Conservation (phyloP, 2,113 vertebrate species). For the Phocoena phocoena region DNA sequence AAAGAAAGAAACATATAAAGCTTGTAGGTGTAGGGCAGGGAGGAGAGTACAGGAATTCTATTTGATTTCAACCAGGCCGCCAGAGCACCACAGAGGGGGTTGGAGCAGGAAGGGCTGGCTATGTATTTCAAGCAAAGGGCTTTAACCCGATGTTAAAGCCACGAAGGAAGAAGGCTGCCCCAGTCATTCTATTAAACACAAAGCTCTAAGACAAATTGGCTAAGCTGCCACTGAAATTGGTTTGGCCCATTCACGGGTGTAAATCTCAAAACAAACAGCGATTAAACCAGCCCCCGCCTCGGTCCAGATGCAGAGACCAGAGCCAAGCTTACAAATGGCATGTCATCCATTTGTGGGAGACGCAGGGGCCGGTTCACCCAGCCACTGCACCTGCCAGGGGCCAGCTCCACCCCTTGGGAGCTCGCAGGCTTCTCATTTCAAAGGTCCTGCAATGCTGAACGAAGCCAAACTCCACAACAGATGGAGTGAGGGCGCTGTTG, state of each 20-base stretch:
- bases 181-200: not conserved
- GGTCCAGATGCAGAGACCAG: not conserved
- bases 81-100: fast-evolving
- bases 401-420: not conserved
- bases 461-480: not conserved
- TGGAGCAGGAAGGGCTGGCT: fast-evolving
- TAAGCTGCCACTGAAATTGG: conserved; percentile 54
- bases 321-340: not conserved
- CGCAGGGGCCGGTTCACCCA: fast-evolving
- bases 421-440: not conserved
- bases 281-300: not conserved
- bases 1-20: not conserved
- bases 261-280: conserved; percentile 60
- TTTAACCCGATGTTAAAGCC: not conserved
- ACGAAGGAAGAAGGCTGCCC: not conserved
- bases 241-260: conserved; percentile 21
- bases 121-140: not conserved
- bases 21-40: fast-evolving
- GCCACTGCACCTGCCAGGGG: not conserved
- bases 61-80: not conserved
- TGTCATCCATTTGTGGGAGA: not conserved
- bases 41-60: too few relatives aligned
- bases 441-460: not conserved
- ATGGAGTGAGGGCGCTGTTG: not conserved
- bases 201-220: conserved; percentile 56